Percentiles rank a stretch among this genome's conserved stretches.
Evolutionary conservation across 2,888 invertebrate species (phyloP).

Genomic region (Gordius sp.): DNA sequence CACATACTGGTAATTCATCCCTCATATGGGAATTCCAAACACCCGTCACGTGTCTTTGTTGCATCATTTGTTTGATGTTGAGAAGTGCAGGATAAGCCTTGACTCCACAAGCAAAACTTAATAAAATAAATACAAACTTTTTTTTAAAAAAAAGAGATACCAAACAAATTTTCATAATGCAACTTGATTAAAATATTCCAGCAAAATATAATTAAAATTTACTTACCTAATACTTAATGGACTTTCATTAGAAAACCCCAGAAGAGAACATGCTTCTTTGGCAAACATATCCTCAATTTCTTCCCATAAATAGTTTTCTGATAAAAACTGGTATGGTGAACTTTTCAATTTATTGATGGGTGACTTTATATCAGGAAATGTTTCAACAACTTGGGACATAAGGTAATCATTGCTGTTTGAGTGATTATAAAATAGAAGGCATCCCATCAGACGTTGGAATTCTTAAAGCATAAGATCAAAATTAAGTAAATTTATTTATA

Average conservation of each 20-base stretch:
- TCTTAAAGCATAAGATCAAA: constrained; percentile 35
- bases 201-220: background rate
- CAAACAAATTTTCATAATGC: no score
- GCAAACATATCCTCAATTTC: constrained; percentile 68
- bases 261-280: constrained; percentile 61
- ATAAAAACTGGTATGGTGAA: constrained; percentile 49
- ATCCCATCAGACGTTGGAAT: constrained; percentile 58
- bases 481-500: no score
- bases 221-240: constrained; percentile 37
- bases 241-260: constrained; percentile 62
- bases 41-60: constrained; percentile 57
- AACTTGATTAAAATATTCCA: constrained; percentile 12
- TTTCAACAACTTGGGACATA: no score
- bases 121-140: constrained; percentile 21
- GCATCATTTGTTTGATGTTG: constrained; percentile 71
- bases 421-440: constrained; percentile 50
- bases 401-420: no score
- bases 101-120: constrained; percentile 61
- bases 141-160: no score
- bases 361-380: no score
- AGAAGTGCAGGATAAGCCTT: constrained; percentile 71
- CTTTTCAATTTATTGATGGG: constrained; percentile 47
- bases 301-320: constrained; percentile 49
- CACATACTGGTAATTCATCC: constrained; percentile 63
- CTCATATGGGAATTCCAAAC: constrained; percentile 51